Evolutionary conservation across 2,888 invertebrate genomes (phyloP).

Genomic region (Hypselothyrea guttata): DNA sequence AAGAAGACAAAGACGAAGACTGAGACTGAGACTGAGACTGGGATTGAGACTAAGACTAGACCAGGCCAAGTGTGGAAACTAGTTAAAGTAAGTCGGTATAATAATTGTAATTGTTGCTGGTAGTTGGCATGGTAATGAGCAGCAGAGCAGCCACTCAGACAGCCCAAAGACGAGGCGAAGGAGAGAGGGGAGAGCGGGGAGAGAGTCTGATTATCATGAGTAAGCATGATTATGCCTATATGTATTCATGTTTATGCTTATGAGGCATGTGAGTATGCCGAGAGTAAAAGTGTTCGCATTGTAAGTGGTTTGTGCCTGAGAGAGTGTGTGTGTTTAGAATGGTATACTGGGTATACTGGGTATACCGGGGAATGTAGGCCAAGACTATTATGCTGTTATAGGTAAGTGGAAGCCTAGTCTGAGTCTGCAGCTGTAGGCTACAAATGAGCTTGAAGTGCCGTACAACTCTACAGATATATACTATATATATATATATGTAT

Average conservation of each 20-base stretch:
- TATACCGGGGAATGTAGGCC: conserved; percentile 59
- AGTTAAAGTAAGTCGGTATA: conserved; percentile 67
- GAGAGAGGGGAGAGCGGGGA: conserved; percentile 27
- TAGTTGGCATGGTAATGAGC: conserved; percentile 74
- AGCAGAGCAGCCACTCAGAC: conserved; percentile 32
- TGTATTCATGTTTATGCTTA: conserved; percentile 34
- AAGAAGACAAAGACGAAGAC: conserved; percentile 22
- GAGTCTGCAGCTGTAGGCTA: conserved; percentile 36
- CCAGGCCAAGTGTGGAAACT: conserved; percentile 78
- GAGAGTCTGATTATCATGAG: conserved; percentile 72
- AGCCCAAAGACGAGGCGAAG: conserved; percentile 39
- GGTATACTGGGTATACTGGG: no score
- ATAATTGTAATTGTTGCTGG: conserved; percentile 65
- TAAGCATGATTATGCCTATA: conserved; percentile 74
- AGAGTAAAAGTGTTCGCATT: conserved; percentile 72
- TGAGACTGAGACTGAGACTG: conserved; percentile 9
- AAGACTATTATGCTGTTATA: conserved; percentile 66
- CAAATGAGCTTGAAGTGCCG: conserved; percentile 25
- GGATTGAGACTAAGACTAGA: conserved; percentile 58
- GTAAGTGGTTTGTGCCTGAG: conserved; percentile 33
- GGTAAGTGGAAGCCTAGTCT: conserved; percentile 46
- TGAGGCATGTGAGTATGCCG: conserved; percentile 48
- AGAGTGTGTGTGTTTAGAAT: conserved; percentile 46
- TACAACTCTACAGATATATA: conserved; percentile 9
- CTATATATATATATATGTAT: background rate